A percentile compares a stretch with the other conserved stretches of the same genome.
phyloP scores from a whole-genome alignment of 23 tunicate genomes.

The Pegea sp. region DNA sequence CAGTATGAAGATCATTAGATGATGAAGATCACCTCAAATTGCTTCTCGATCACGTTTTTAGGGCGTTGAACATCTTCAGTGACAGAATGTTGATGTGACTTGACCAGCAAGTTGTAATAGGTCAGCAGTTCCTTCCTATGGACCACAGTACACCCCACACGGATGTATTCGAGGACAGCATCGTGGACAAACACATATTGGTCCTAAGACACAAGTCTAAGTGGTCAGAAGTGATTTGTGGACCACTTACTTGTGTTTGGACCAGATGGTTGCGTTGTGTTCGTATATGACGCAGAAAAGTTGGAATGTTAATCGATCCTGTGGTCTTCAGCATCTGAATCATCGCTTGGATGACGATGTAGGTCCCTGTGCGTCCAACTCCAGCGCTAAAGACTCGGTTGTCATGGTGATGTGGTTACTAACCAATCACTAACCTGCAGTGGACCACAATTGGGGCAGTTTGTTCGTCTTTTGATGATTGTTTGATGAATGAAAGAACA shows the following conservation, averaged over 20 bases:
- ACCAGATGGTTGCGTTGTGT: conserved; percentile 61
- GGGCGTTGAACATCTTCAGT: neutral
- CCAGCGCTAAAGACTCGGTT: conserved; percentile 92
- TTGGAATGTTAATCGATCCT: conserved; percentile 32
- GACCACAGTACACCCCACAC: conserved; percentile 44
- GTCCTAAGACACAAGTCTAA: conserved; percentile 13
- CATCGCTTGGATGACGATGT: conserved; percentile 78
- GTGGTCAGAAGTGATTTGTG: neutral
- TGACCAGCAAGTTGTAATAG: conserved; percentile 14
- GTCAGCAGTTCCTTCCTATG: conserved; percentile 12
- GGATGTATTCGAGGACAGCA: conserved; percentile 47
- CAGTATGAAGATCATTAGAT: neutral
- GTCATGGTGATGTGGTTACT: too few relatives aligned
- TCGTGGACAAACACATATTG: conserved; percentile 84
- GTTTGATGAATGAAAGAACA: conserved; percentile 45
- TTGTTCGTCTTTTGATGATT: conserved; percentile 24
- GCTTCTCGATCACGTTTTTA: neutral
- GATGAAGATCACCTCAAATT: conserved; percentile 1
- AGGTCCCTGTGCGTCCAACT: conserved; percentile 74
- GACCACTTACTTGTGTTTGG: conserved; percentile 44
- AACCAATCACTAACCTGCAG: conserved; percentile 30
- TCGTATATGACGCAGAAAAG: conserved; percentile 37
- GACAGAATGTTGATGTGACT: neutral
- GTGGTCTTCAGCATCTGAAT: conserved; percentile 65
- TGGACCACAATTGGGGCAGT: conserved; percentile 67